Evolutionary conservation across 2,797 vertebrate species (phyloP).

Genomic region (Channallabes apus): DNA sequence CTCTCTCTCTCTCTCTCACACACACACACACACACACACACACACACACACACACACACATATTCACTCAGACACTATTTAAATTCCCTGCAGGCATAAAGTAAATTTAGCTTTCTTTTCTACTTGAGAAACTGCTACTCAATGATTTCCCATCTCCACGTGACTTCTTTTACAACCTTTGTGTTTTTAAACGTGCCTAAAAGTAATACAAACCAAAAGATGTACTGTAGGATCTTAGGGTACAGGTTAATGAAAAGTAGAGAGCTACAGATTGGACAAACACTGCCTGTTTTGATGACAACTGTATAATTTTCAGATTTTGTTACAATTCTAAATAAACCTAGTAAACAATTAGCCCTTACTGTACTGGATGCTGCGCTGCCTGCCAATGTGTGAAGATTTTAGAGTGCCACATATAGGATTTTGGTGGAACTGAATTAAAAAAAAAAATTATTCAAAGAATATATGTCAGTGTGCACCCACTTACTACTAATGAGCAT

Average conservation of each 20-base stretch:
- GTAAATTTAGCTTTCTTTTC: conserved; percentile 42
- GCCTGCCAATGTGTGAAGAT: too few species aligned
- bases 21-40: too few species aligned
- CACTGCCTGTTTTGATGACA: neutral
- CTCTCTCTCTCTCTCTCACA: neutral
- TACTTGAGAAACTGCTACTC: conserved; percentile 37
- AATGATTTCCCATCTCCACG: conserved; percentile 37
- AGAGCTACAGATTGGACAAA: neutral
- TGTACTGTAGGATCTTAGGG: too few species aligned
- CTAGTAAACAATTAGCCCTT: too few species aligned
- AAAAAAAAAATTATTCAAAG: too few species aligned
- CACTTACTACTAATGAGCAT: neutral
- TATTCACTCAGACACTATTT: conserved; percentile 31
- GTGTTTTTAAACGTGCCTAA: conserved; percentile 40
- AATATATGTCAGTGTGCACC: too few species aligned
- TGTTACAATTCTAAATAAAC: too few species aligned
- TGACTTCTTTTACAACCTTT: conserved; percentile 37
- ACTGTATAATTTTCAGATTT: too few species aligned
- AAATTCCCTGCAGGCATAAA: conserved; percentile 23
- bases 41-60: conserved; percentile 8
- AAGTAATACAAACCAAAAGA: neutral
- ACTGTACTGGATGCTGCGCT: too few species aligned
- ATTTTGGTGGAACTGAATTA: too few species aligned
- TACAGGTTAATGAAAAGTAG: neutral
- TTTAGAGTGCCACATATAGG: too few species aligned